These are phyloP conservation scores for Catharus fuscescens DNA, from an alignment of 2,113 vertebrate species.

Conservation along the genomic window DNA sequence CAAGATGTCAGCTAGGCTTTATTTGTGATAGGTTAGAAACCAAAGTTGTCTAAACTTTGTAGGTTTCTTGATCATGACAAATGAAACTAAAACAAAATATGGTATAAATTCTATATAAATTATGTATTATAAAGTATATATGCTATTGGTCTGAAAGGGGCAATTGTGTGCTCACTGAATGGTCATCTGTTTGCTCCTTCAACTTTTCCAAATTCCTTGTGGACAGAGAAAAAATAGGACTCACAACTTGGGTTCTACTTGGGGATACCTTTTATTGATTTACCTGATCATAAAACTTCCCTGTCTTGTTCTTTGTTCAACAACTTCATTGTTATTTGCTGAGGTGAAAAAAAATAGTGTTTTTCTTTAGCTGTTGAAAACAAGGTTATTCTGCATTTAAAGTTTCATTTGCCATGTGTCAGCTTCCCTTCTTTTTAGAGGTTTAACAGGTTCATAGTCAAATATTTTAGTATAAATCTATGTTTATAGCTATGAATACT, in stretches of 20 bases:
- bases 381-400: background rate
- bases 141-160: background rate
- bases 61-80: background rate
- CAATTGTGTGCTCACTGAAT: background rate
- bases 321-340: background rate
- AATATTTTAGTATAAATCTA: background rate
- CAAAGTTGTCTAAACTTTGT: background rate
- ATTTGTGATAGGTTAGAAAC: background rate
- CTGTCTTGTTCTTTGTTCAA: background rate
- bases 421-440: background rate
- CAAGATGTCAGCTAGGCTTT: background rate
- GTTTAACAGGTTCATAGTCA: background rate
- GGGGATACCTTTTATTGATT: background rate
- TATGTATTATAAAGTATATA: background rate
- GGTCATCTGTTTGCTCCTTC: background rate
- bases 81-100: background rate
- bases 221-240: background rate
- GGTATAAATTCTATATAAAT: background rate
- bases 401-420: background rate
- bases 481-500: background rate
- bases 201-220: background rate
- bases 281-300: background rate
- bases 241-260: background rate
- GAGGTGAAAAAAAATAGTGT: background rate
- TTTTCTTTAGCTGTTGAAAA: constrained; percentile 10